Percentiles rank a stretch among this genome's conserved stretches.
These are phyloP conservation scores for Bombyx mori DNA, from an alignment of 1,140 invertebrate species.

Conservation along the genomic window ASM3026992v2 NC_085128.1:2957001-2957500, in stretches of 20 bases:
- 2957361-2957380: conserved; percentile 35
- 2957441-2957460: too few relatives aligned
- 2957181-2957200: conserved; percentile 22
- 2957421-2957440: conserved; percentile 43
- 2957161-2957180: neutral
- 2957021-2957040: too few relatives aligned
- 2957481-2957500: too few relatives aligned
- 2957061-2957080: too few relatives aligned
- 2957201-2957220: conserved; percentile 34
- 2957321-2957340: conserved; percentile 20
- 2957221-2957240: conserved; percentile 46
- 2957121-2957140: too few relatives aligned
- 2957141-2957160: too few relatives aligned
- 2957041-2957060: too few relatives aligned
- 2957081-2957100: too few relatives aligned
- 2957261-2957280: conserved; percentile 29
- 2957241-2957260: conserved; percentile 36
- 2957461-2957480: too few relatives aligned
- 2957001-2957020: too few relatives aligned
- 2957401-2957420: conserved; percentile 53
- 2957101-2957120: too few relatives aligned
- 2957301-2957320: conserved; percentile 20
- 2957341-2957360: conserved; percentile 33
- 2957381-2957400: conserved; percentile 47
- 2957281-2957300: conserved; percentile 46